Conservation (phyloP, 2,113 vertebrate genomes). For the Pituophis catenifer region DNA sequence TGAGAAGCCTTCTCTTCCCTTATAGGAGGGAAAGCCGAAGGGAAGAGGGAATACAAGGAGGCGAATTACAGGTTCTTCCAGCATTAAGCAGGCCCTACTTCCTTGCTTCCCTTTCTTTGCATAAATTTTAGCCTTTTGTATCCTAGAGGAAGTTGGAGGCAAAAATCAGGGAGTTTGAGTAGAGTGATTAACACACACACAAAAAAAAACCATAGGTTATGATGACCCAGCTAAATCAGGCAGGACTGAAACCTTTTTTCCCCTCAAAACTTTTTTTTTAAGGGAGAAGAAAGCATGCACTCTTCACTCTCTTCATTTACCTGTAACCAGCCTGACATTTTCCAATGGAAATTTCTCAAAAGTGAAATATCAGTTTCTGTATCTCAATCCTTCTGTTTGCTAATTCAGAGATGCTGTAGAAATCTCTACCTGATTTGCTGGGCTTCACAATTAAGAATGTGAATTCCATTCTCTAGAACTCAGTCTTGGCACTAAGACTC, state of each 20-base stretch:
- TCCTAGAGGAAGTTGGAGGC: constrained; percentile 11
- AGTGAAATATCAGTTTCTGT: background rate
- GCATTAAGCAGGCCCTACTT: constrained; percentile 41
- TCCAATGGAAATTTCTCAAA: background rate
- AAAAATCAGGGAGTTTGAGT: background rate
- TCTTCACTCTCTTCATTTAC: background rate
- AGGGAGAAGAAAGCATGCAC: background rate
- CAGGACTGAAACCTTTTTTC: background rate
- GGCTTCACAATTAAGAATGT: background rate
- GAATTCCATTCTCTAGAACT: background rate
- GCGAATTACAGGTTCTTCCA: background rate
- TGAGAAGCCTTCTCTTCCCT: constrained; percentile 47
- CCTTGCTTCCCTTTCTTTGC: background rate
- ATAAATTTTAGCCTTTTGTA: constrained; percentile 23
- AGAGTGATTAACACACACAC: constrained; percentile 15
- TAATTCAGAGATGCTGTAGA: background rate
- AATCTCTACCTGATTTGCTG: background rate
- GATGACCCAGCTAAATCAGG: background rate
- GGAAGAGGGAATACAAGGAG: constrained; percentile 20
- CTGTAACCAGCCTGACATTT: background rate
- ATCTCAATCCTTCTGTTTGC: background rate
- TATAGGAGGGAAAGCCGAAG: constrained; percentile 40
- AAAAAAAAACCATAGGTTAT: background rate
- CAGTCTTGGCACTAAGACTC: background rate
- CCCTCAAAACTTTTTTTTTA: background rate